Percentiles rank a stretch among this genome's conserved stretches.
These are phyloP conservation scores for Melanerpes aurifrons DNA, from an alignment of 2,113 vertebrate genomes.

Conservation along the genomic window DNA sequence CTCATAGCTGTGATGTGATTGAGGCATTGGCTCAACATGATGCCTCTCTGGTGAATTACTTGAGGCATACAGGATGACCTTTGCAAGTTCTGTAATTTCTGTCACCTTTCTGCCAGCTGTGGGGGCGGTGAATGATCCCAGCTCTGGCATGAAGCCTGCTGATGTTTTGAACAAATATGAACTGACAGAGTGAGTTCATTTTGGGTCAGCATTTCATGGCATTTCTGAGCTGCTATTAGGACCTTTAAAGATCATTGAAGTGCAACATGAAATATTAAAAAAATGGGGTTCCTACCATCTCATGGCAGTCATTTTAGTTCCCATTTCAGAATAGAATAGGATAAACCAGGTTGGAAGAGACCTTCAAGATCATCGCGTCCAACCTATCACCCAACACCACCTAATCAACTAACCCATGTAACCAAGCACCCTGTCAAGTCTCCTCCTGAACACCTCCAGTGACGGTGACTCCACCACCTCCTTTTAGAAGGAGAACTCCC, in stretches of 20 bases:
- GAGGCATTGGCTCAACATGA: fast-evolving
- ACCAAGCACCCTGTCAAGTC: too few relatives aligned
- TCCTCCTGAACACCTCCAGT: too few relatives aligned
- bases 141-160: not conserved
- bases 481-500: not conserved
- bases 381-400: too few relatives aligned
- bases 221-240: not conserved
- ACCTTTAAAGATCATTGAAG: not conserved
- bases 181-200: conserved; percentile 18
- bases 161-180: not conserved
- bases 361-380: too few relatives aligned
- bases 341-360: too few relatives aligned
- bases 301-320: not conserved
- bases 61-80: not conserved
- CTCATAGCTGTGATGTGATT: fast-evolving
- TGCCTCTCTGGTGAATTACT: not conserved
- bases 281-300: not conserved
- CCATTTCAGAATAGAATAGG: too few relatives aligned
- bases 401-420: too few relatives aligned
- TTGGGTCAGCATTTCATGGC: not conserved
- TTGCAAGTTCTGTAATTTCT: not conserved
- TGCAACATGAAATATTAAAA: not conserved
- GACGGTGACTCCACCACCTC: too few relatives aligned
- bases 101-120: not conserved
- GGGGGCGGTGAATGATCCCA: not conserved